Base-by-base conservation (phyloP, 2,113 vertebrate genomes). In the Nannospalax galili region DNA sequence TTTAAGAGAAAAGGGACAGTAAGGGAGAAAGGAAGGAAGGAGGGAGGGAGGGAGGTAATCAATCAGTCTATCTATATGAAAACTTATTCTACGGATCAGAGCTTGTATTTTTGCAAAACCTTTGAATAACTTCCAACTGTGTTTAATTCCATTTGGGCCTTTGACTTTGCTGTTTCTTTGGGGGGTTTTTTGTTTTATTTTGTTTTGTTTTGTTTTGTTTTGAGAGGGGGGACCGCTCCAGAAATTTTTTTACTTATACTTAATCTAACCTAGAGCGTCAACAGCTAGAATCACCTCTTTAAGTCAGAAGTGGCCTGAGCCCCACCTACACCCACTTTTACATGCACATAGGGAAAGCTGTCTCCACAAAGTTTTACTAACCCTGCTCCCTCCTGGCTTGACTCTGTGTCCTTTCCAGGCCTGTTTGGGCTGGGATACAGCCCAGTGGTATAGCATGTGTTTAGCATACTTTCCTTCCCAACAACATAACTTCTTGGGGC, bases 121-220 rank as follows among this genome's bases (percentile, higher is more conserved):
- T 95, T 94, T 78, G 78, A 81, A 20, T 69, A 64, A 65, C 79
- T 75, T 60, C 70, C 75, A 86, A 30, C 24, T 84, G 88, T 89
- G 75, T 64, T 79, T 91, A 35, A 82, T 67, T 89, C 40, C 20
- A 1, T 95, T 87, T 10, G 42, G 84, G 67, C 14, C 64, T 79
- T 93, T 70, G 32, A 35, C 2, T 70, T 56, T 37, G 45, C n/a
- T 70, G 45, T 48, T 6, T 67, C 65, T 67, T 67, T 24, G 19
- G 62, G 28, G n/a, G 32, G 19, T 58, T 20, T 24, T 64, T 65
- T 30, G 14, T 45, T 65, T 81, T 92, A 32, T 35, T 73, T 70
- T 88, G 60, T 78, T 78, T 85, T 48, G 65, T 69, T 69, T 69
- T 62, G 17, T 37, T 58, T 75, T 95, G n/a, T 45, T 72, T 62